A percentile compares a stretch with the other conserved stretches of the same genome.
Conservation (phyloP, 2,888 invertebrate genomes). For the Nephrotoma appendiculata region DNA sequence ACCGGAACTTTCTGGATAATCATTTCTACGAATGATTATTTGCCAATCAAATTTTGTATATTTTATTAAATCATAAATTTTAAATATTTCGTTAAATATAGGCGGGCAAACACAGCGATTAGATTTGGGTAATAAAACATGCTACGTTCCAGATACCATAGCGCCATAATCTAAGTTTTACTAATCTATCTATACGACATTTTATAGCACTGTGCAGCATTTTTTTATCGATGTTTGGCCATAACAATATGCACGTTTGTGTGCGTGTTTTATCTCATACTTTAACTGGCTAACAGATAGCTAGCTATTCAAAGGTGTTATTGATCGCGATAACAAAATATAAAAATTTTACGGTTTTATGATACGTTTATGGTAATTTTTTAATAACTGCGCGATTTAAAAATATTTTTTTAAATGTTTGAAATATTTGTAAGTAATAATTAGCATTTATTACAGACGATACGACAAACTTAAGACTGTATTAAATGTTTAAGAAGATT, state of each 20-base stretch:
- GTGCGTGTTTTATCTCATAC: not conserved
- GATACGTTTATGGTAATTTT: not conserved
- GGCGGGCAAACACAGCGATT: too few species aligned
- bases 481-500: not conserved
- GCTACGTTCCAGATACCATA: too few species aligned
- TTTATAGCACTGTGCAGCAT: not conserved
- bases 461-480: not conserved
- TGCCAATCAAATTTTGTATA: too few species aligned
- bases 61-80: too few species aligned
- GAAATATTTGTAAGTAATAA: not conserved
- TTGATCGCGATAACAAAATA: not conserved
- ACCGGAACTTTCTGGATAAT: too few species aligned
- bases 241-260: not conserved
- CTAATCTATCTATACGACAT: not conserved
- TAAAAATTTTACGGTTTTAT: not conserved
- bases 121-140: too few species aligned
- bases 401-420: not conserved
- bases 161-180: too few species aligned
- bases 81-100: too few species aligned
- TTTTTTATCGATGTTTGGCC: not conserved
- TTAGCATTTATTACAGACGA: not conserved
- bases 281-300: not conserved
- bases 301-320: not conserved
- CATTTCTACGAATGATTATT: too few species aligned
- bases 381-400: not conserved